Base-by-base conservation (phyloP, 1,140 invertebrate species). In the Drosophila tani region DNA sequence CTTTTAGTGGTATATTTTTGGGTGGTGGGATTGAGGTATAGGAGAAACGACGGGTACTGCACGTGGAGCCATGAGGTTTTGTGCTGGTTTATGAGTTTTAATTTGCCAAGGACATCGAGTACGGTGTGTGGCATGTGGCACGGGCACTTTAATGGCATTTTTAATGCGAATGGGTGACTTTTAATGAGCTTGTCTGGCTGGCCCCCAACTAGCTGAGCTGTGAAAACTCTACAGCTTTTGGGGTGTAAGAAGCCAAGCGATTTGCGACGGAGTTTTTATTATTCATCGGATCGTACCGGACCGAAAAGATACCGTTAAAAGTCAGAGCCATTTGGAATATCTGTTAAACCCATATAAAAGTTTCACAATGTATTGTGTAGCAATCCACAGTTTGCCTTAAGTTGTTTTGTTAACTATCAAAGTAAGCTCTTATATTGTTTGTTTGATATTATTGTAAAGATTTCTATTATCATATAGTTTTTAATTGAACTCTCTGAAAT, bases 81-180 rank as follows among this genome's bases (percentile, higher is more conserved):
- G 58, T 73, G 46, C 29, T 50, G 49, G 53, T 87, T 82, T 85
- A 74, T 77, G 68, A 68, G 67, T 73, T 83, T 82, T 77, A 77
- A 87, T 80, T 77, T 82, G 60, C 64, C 79, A 82, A 82, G 80
- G 62, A 82, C 70, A 75, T 65, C 35, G 64, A 51, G 46, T 60
- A 43, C 55, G 45, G 60, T 69, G 74, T 79, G 71, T 77, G 63
- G n/a, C 50, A 58, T 49, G 62, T 77, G 76, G 51, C 65, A 57
- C 69, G 60, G 59, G n/a, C 53, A 76, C 56, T 87, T 78, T 82
- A 41, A 82, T 82, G 80, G 57, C 73, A 78, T 78, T 78, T 78
- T 78, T 78, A 68, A 69, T 69, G 75, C 58, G 56, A 79, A 67
- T 74, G 71, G 71, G 40, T 73, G 68, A 60, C 70, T 73, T 73